Conservation (phyloP, 1,140 invertebrate genomes). For the Ptiloglossa arizonensis region DNA sequence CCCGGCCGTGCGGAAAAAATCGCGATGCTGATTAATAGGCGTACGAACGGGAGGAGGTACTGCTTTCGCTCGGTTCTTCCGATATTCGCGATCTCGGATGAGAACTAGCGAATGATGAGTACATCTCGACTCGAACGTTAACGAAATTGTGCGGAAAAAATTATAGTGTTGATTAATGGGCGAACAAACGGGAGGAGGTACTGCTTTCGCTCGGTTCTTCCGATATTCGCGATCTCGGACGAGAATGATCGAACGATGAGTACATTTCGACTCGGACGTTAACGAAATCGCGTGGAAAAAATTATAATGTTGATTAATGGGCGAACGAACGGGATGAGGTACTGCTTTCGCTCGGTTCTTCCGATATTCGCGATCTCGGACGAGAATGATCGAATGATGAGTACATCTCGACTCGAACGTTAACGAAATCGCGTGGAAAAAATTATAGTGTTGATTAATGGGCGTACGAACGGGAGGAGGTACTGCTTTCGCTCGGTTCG, state of each 20-base stretch:
- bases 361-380: background rate
- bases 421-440: background rate
- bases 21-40: constrained; percentile 46
- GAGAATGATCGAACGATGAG: background rate
- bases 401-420: background rate
- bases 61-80: background rate
- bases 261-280: background rate
- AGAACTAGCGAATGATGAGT: background rate
- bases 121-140: background rate
- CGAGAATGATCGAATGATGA: background rate
- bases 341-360: background rate
- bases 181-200: background rate
- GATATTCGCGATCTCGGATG: background rate
- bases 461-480: background rate
- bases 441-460: constrained; percentile 46
- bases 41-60: background rate
- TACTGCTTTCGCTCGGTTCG: background rate
- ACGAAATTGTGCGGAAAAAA: background rate
- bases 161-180: constrained; percentile 44
- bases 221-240: background rate
- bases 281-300: background rate
- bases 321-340: background rate
- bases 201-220: background rate
- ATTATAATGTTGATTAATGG: constrained; percentile 47
- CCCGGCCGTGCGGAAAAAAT: background rate